Evolutionary conservation across 1,140 invertebrate species (phyloP).

Genomic region (Bacillus rossius): DNA sequence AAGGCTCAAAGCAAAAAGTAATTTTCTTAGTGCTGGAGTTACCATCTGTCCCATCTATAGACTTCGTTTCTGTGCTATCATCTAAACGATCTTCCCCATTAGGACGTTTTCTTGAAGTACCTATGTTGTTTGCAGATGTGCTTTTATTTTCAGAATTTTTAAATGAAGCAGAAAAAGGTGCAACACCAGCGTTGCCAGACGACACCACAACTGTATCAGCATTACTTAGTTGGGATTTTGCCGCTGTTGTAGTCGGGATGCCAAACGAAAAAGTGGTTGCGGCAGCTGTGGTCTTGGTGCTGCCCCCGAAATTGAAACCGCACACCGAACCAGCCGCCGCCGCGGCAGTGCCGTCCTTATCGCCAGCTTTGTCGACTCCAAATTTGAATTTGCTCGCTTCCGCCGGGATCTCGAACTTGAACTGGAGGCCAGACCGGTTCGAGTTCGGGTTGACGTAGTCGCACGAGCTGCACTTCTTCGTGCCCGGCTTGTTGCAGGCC

Average conservation of each 20-base stretch:
- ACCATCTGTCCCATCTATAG: not conserved
- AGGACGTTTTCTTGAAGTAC: too few species aligned
- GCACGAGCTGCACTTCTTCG: slow-evolving; percentile 51
- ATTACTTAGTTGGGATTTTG: not conserved
- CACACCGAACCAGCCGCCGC: not conserved
- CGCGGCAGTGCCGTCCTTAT: not conserved
- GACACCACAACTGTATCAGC: not conserved
- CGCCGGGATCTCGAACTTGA: slow-evolving; percentile 41
- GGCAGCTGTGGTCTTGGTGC: slow-evolving; percentile 9
- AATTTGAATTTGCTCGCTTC: slow-evolving; percentile 37
- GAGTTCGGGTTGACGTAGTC: slow-evolving; percentile 43
- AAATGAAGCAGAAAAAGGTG: too few species aligned
- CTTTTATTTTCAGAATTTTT: too few species aligned
- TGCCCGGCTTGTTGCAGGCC: slow-evolving; percentile 49
- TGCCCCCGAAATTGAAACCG: not conserved
- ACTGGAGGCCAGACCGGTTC: slow-evolving; percentile 38
- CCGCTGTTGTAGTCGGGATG: slow-evolving; percentile 27
- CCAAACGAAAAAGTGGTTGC: slow-evolving; percentile 36
- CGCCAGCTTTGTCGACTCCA: slow-evolving; percentile 40
- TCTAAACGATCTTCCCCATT: too few species aligned
- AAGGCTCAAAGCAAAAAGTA: not conserved
- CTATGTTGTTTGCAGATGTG: too few species aligned
- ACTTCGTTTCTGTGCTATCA: not conserved
- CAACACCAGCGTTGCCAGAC: too few species aligned
- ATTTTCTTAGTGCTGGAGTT: not conserved